Conservation (phyloP, 2,797 vertebrate genomes). For the Lepilemur septentrionalis region DNA sequence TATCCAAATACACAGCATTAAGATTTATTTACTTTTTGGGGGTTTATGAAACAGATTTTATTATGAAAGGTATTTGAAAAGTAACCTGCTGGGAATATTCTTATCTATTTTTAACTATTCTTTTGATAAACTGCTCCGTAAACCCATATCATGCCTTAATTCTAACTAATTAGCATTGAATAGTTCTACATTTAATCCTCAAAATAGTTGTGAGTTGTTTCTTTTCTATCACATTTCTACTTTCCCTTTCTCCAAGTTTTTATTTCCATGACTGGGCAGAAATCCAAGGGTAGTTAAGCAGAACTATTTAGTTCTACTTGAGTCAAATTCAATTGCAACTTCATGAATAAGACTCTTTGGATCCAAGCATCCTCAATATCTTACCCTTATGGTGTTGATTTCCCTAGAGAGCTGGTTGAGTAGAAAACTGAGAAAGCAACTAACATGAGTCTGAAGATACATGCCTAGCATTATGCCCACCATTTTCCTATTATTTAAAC, state of each 20-base stretch:
- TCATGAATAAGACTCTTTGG: background rate
- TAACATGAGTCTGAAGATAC: background rate
- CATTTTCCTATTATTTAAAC: background rate
- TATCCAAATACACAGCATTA: background rate
- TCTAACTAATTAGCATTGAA: conserved; percentile 41
- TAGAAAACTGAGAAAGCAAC: background rate
- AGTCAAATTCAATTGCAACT: conserved; percentile 2
- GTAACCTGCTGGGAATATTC: background rate
- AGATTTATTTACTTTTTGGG: background rate
- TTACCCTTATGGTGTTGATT: background rate
- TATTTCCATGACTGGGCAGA: conserved; percentile 20
- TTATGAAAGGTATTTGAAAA: background rate
- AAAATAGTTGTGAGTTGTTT: conserved; percentile 2
- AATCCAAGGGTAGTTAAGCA: conserved; percentile 57
- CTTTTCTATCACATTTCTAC: conserved; percentile 55
- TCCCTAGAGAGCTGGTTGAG: background rate
- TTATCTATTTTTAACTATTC: background rate
- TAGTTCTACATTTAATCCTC: background rate
- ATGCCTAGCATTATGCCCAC: background rate
- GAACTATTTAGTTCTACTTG: conserved; percentile 54
- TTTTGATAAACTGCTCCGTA: background rate
- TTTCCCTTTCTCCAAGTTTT: conserved; percentile 70
- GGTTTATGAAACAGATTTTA: background rate
- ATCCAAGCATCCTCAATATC: background rate
- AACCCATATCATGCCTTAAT: conserved; percentile 16